Evolutionary conservation across 2,888 invertebrate species (phyloP).

Genomic region (Amphimallon solstitiale): DNA sequence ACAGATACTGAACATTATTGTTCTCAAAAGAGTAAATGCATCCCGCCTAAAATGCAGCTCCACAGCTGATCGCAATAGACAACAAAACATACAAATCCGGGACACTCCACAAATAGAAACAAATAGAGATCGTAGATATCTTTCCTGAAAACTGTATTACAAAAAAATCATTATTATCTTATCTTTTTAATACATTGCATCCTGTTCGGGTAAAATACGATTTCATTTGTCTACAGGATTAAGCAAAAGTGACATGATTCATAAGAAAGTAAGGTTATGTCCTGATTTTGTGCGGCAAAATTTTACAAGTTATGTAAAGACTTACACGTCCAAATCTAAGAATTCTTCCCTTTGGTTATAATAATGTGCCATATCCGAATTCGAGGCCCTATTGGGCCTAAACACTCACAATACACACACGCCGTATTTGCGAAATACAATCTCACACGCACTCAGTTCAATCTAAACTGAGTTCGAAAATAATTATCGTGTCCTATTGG

Average conservation of each 20-base stretch:
- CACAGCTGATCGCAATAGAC: slow-evolving; percentile 23
- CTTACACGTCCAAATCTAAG: slow-evolving; percentile 54
- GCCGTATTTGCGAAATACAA: slow-evolving; percentile 35
- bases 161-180: neutral
- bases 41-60: slow-evolving; percentile 26
- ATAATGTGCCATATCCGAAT: slow-evolving; percentile 58
- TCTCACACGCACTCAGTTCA: slow-evolving; percentile 16
- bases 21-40: neutral
- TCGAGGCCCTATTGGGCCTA: slow-evolving; percentile 54
- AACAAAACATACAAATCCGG: slow-evolving; percentile 13
- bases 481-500: neutral
- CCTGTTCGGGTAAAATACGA: neutral
- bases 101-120: neutral
- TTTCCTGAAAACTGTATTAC: neutral
- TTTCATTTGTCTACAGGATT: neutral
- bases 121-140: neutral
- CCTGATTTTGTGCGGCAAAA: slow-evolving; percentile 18
- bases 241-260: slow-evolving; percentile 7
- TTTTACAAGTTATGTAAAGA: slow-evolving; percentile 35
- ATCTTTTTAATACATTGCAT: neutral
- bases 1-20: neutral
- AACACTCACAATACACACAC: slow-evolving; percentile 53
- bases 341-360: slow-evolving; percentile 49
- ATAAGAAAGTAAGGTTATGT: slow-evolving; percentile 20
- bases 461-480: slow-evolving; percentile 20